Evolutionary conservation across 2,797 vertebrate genomes (phyloP).

Genomic region (Peromyscus eremicus): DNA sequence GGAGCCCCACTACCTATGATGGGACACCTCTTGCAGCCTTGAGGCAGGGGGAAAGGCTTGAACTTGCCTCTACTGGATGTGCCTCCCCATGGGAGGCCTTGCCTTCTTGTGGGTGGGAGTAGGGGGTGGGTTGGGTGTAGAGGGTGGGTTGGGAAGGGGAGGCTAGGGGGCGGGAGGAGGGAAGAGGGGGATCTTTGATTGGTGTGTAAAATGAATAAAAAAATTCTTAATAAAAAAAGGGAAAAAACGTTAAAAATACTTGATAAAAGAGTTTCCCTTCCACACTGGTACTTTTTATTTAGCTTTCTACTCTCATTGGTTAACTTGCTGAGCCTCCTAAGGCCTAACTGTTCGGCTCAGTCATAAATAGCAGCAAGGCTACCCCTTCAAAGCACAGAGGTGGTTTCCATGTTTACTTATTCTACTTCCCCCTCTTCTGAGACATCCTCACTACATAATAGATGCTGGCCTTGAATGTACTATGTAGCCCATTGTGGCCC

Average conservation of each 20-base stretch:
- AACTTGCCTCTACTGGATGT: no score
- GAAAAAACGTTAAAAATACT: not conserved
- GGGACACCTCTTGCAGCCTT: no score
- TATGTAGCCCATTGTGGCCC: not conserved
- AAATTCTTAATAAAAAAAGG: no score
- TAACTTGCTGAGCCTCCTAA: not conserved
- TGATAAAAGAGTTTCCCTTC: not conserved
- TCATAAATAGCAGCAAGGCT: conserved; percentile 26
- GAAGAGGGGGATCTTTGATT: no score
- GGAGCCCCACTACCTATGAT: no score
- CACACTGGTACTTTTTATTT: not conserved
- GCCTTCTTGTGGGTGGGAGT: no score
- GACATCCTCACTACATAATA: not conserved
- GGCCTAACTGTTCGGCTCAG: conserved; percentile 10
- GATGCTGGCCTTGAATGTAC: not conserved
- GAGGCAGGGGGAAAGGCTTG: no score
- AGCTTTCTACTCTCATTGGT: not conserved
- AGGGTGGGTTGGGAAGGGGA: no score
- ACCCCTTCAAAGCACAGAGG: not conserved
- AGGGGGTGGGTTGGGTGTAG: no score
- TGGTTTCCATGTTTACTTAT: not conserved
- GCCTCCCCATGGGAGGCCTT: no score
- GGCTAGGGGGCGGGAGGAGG: no score
- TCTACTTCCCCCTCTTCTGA: not conserved
- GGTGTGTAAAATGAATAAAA: no score